A percentile compares a stretch with the other conserved stretches of the same genome.
These are phyloP conservation scores for Antrozous pallidus DNA, from an alignment of 2,797 vertebrate species.

Conservation along the genomic window DNA sequence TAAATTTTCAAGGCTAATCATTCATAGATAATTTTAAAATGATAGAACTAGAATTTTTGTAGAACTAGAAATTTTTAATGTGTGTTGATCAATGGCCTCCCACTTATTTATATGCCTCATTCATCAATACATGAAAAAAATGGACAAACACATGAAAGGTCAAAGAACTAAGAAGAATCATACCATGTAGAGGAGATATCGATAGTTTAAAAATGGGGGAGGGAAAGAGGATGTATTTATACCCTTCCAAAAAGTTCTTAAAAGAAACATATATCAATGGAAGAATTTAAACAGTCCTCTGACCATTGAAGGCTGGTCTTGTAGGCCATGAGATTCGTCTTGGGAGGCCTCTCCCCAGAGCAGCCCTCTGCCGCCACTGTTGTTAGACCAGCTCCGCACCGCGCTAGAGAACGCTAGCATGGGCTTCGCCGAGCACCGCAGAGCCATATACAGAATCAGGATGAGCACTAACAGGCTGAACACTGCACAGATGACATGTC, in stretches of 20 bases:
- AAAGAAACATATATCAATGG: background rate
- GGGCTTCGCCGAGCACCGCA: constrained; percentile 51
- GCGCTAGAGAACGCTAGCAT: constrained; percentile 72
- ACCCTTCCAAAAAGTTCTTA: background rate
- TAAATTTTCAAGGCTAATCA: background rate
- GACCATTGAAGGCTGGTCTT: constrained; percentile 76
- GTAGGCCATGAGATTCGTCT: constrained; percentile 72
- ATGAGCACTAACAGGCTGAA: constrained; percentile 75
- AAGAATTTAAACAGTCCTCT: constrained; percentile 27
- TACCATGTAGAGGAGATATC: background rate
- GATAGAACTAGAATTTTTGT: background rate
- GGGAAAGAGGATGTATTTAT: background rate
- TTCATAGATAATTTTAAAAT: background rate
- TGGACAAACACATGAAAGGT: background rate
- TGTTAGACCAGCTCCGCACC: constrained; percentile 65
- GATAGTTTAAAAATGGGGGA: too few species aligned
- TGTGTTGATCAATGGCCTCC: background rate
- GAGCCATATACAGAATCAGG: constrained; percentile 60
- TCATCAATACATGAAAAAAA: background rate
- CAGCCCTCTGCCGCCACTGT: constrained; percentile 66
- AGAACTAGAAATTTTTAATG: background rate
- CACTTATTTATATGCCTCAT: background rate
- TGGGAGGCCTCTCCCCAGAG: constrained; percentile 64
- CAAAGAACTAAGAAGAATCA: background rate
- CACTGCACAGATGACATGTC: constrained; percentile 68